Evolutionary conservation across 1,140 invertebrate genomes (phyloP).

Genomic region (Lepidurus arcticus): DNA sequence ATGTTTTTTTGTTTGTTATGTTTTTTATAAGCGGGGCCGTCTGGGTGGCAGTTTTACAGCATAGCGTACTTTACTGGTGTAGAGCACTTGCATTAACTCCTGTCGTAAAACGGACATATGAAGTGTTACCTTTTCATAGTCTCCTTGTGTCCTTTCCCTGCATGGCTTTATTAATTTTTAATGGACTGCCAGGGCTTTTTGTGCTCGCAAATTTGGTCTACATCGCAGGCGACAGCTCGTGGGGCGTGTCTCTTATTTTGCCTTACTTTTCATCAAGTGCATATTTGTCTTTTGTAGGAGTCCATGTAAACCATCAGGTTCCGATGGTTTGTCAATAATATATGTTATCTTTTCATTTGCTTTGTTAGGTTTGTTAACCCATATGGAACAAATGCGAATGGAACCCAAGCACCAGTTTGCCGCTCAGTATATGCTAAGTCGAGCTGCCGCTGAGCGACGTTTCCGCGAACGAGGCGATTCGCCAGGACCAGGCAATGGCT

Average conservation of each 20-base stretch:
- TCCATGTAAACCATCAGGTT: neutral
- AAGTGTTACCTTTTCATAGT: slow-evolving; percentile 2
- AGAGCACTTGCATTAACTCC: neutral
- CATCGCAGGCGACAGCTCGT: too few species aligned
- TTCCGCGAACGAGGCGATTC: slow-evolving; percentile 71
- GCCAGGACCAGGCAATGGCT: slow-evolving; percentile 52
- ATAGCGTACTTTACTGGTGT: neutral
- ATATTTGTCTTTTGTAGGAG: too few species aligned
- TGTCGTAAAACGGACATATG: neutral
- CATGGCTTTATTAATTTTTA: neutral
- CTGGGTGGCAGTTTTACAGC: neutral
- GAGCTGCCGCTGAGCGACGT: slow-evolving; percentile 79
- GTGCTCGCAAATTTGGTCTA: too few species aligned
- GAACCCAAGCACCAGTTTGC: slow-evolving; percentile 93
- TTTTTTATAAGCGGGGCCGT: neutral
- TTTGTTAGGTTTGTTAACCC: slow-evolving; percentile 71
- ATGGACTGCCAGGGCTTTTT: neutral
- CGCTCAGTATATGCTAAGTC: slow-evolving; percentile 82
- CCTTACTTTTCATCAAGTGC: too few species aligned
- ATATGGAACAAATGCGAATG: slow-evolving; percentile 96
- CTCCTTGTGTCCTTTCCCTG: neutral
- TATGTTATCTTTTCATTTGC: slow-evolving; percentile 34
- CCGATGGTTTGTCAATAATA: neutral
- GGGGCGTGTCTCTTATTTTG: too few species aligned
- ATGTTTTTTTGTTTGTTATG: neutral